Conservation (phyloP, 2,797 vertebrate species). For the Todus mexicanus region DNA sequence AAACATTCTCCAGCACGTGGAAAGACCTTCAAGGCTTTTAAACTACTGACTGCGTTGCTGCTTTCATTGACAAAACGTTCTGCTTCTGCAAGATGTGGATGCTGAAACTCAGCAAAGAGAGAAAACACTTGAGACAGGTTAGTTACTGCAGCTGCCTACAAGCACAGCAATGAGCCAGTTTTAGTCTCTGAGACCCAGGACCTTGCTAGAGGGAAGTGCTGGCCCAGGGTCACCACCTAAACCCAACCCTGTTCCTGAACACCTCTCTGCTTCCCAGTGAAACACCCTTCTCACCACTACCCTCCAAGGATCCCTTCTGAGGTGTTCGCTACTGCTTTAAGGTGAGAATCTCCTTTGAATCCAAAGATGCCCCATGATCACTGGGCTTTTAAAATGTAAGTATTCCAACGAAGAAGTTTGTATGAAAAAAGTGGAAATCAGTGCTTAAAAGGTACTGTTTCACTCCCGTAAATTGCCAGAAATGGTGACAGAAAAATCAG, state of each 20-base stretch:
- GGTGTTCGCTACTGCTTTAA: fast-evolving
- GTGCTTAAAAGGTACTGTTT: neutral
- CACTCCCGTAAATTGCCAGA: neutral
- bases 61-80: neutral
- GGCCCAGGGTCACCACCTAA: neutral
- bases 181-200: neutral
- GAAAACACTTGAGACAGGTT: neutral
- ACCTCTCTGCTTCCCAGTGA: neutral
- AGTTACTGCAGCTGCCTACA: neutral
- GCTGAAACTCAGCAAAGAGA: neutral
- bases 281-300: fast-evolving
- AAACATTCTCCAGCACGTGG: neutral
- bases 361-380: neutral
- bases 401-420: neutral
- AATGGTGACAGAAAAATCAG: neutral
- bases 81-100: neutral
- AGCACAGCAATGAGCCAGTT: neutral
- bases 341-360: too few relatives aligned
- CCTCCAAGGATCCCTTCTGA: neutral
- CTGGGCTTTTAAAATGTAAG: neutral
- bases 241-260: fast-evolving
- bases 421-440: neutral
- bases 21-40: neutral
- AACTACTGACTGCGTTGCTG: neutral
- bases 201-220: neutral